A percentile compares a stretch with the other conserved stretches of the same genome.
phyloP scores from a whole-genome alignment of 2,797 vertebrate genomes.

The Pterois miles region DNA sequence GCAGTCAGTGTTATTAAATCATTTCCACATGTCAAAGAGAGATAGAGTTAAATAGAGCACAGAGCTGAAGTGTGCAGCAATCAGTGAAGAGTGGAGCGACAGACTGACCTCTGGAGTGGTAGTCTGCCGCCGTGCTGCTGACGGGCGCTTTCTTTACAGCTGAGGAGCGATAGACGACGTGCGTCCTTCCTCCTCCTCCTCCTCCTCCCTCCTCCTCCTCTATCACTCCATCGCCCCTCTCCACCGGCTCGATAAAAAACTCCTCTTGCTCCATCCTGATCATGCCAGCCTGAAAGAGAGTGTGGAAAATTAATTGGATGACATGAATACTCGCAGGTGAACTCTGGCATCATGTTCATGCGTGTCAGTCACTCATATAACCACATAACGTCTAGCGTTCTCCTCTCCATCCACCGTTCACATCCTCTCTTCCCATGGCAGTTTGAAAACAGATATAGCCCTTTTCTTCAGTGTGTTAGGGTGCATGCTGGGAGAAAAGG shows the following conservation, averaged over 20 bases:
- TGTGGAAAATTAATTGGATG: constrained; percentile 29
- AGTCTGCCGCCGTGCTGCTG: constrained; percentile 62
- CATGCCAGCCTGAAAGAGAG: constrained; percentile 91
- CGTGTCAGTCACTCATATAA: constrained; percentile 5
- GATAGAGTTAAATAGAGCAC: not conserved
- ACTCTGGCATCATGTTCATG: constrained; percentile 36
- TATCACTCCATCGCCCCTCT: constrained; percentile 83
- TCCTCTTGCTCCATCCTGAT: constrained; percentile 95
- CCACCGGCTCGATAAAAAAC: constrained; percentile 96
- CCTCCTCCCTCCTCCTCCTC: constrained; percentile 80
- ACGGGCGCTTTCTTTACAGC: constrained; percentile 82
- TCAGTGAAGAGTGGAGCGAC: constrained; percentile 20
- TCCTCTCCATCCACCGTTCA: constrained; percentile 1
- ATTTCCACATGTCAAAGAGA: not conserved
- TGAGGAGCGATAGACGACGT: constrained; percentile 94
- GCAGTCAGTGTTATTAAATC: not conserved
- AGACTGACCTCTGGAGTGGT: constrained; percentile 89
- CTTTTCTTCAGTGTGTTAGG: constrained; percentile 1
- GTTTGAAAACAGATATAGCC: constrained; percentile 19
- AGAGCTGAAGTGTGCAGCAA: constrained; percentile 13
- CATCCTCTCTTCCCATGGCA: constrained; percentile 1
- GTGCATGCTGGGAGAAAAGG: constrained; percentile 19
- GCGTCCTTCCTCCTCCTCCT: constrained; percentile 87
- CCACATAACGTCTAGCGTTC: not conserved
- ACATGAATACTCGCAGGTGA: constrained; percentile 23